Conservation (phyloP, 1,140 invertebrate genomes). For the Nylanderia fulva region DNA sequence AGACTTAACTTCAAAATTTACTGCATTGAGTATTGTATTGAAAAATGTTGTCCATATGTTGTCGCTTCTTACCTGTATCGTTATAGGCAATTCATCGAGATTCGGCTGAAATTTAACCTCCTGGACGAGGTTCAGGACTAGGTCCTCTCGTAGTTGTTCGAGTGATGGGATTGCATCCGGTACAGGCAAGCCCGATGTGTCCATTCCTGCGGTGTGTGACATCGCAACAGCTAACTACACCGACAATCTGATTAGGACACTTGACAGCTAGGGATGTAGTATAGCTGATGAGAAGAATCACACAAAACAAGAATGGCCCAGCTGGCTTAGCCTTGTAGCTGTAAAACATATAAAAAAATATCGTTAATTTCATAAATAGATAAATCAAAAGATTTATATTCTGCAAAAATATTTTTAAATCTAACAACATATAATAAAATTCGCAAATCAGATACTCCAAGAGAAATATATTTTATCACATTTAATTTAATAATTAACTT, state of each 20-base stretch:
- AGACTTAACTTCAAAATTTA: background rate
- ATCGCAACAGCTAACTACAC: slow-evolving; percentile 71
- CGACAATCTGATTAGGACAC: slow-evolving; percentile 61
- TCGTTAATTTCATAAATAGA: background rate
- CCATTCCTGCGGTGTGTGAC: slow-evolving; percentile 85
- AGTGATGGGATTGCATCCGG: slow-evolving; percentile 87
- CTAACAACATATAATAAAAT: background rate
- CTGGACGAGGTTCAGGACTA: slow-evolving; percentile 88
- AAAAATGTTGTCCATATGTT: background rate
- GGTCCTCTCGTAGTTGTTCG: slow-evolving; percentile 89
- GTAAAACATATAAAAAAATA: slow-evolving; percentile 63
- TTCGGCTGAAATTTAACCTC: slow-evolving; percentile 90
- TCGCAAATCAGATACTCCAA: too few species aligned
- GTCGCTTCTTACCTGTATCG: slow-evolving; percentile 58
- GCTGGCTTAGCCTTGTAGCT: slow-evolving; percentile 85
- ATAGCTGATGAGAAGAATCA: slow-evolving; percentile 76
- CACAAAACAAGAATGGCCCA: slow-evolving; percentile 86
- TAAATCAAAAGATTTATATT: background rate
- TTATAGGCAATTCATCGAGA: slow-evolving; percentile 86
- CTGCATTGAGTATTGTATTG: background rate
- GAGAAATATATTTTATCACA: background rate
- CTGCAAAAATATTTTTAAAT: too few species aligned
- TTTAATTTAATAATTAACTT: background rate
- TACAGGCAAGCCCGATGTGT: slow-evolving; percentile 85
- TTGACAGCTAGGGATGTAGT: slow-evolving; percentile 71